phyloP scores from a whole-genome alignment of 2,888 invertebrate genomes.

The Siphlonurus alternatus region DNA sequence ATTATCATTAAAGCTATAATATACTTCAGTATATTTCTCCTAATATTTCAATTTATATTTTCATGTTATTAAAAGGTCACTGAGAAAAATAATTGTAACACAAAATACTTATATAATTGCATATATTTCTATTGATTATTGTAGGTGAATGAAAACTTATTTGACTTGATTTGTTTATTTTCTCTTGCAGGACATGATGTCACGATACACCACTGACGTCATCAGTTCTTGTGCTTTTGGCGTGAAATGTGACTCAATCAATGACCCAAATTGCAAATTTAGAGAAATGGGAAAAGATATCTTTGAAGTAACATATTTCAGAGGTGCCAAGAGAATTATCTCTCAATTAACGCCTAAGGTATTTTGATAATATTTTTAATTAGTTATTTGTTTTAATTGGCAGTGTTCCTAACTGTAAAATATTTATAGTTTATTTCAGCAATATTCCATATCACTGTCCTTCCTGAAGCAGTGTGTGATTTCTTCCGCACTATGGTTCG shows the following conservation, averaged over 20 bases:
- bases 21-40: too few species aligned
- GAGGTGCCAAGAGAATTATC: not conserved
- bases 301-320: not conserved
- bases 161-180: not conserved
- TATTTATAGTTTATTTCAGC: not conserved
- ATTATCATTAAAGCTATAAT: too few species aligned
- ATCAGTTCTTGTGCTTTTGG: conserved; percentile 3
- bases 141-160: too few species aligned
- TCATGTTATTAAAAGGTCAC: too few species aligned
- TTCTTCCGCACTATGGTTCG: conserved; percentile 30
- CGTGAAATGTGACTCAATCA: not conserved
- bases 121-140: too few species aligned
- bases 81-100: too few species aligned
- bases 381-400: too few species aligned
- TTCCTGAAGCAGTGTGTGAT: not conserved
- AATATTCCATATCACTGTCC: not conserved
- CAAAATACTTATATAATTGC: too few species aligned
- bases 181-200: conserved; percentile 3
- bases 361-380: not conserved
- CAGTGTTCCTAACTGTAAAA: too few species aligned
- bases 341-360: not conserved
- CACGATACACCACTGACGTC: conserved; percentile 6
- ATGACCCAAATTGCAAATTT: not conserved
- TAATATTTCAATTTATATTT: too few species aligned
- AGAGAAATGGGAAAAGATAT: not conserved